These are phyloP conservation scores for Platypus cylindrus DNA, from an alignment of 2,888 invertebrate species.

Conservation along the genomic window DNA sequence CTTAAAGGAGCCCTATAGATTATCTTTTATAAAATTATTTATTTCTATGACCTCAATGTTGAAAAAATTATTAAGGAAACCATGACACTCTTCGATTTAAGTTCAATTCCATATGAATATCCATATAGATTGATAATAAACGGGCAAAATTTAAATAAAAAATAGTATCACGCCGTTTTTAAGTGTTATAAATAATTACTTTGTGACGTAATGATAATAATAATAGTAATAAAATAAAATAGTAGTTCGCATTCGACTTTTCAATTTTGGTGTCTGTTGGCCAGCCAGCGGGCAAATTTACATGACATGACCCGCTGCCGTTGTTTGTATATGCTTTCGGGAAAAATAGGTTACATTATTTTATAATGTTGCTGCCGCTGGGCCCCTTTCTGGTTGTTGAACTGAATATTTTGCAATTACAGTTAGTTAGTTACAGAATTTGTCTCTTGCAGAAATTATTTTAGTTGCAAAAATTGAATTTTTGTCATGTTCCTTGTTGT, in stretches of 20 bases:
- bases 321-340: too few relatives aligned
- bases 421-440: constrained; percentile 14
- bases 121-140: too few relatives aligned
- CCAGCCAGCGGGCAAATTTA: constrained; percentile 12
- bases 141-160: constrained; percentile 7
- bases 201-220: constrained; percentile 33
- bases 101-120: too few relatives aligned
- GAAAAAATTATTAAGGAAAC: too few relatives aligned
- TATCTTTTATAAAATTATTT: constrained; percentile 5
- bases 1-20: background rate
- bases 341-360: constrained; percentile 17
- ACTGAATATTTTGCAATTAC: constrained; percentile 17
- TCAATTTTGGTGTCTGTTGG: constrained; percentile 5
- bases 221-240: too few relatives aligned
- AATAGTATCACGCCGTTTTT: constrained; percentile 10
- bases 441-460: constrained; percentile 8
- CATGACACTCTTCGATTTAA: too few relatives aligned
- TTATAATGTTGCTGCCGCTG: too few relatives aligned
- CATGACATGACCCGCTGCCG: constrained; percentile 16
- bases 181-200: constrained; percentile 15
- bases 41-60: too few relatives aligned
- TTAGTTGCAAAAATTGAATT: too few relatives aligned
- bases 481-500: too few relatives aligned
- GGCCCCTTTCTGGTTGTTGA: constrained; percentile 17
- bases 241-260: constrained; percentile 14